Conservation (phyloP, 64 coral and sea anemone species). For the Porites lutea region DNA sequence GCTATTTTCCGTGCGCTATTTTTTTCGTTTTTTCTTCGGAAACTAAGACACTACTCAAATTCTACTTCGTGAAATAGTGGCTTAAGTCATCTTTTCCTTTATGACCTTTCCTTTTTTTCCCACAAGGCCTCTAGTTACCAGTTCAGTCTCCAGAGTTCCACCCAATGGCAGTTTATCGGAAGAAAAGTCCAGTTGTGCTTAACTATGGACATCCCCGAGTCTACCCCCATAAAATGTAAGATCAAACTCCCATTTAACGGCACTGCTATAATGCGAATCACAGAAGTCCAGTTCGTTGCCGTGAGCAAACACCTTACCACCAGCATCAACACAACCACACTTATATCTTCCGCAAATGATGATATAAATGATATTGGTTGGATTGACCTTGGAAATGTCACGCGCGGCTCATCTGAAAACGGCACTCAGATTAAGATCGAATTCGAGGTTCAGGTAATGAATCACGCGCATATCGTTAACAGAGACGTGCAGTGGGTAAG, state of each 20-base stretch:
- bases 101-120: no score
- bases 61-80: no score
- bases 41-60: no score
- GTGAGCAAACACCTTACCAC: conserved; percentile 20
- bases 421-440: conserved; percentile 49
- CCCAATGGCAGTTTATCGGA: conserved; percentile 45
- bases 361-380: conserved; percentile 46
- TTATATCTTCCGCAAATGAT: conserved; percentile 61
- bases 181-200: conserved; percentile 27
- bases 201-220: conserved; percentile 41
- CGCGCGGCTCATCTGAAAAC: conserved; percentile 1
- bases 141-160: conserved; percentile 46
- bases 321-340: conserved; percentile 17
- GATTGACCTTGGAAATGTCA: conserved; percentile 67
- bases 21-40: no score
- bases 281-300: neutral
- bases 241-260: conserved; percentile 52
- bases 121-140: conserved; percentile 39
- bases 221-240: conserved; percentile 42
- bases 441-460: conserved; percentile 72
- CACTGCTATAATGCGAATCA: conserved; percentile 45
- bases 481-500: conserved; percentile 75
- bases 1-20: no score
- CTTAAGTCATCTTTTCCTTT: no score
- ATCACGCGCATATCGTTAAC: conserved; percentile 43